A percentile compares a stretch with the other conserved stretches of the same genome.
Evolutionary conservation across 2,797 vertebrate species (phyloP).

Genomic region (Lepilemur ruficaudatus): DNA sequence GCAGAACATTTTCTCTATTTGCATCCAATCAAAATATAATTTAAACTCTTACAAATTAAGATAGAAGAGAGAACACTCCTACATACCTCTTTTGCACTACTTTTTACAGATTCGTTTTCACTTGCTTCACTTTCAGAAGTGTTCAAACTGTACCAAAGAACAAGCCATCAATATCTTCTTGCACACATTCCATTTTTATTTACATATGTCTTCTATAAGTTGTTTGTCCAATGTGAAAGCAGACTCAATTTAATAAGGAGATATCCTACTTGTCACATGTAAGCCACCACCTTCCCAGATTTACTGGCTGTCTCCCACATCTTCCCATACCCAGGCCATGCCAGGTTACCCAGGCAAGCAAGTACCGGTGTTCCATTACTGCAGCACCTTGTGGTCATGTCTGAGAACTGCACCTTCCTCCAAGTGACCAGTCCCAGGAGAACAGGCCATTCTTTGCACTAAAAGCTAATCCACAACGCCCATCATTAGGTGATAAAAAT

Average conservation of each 20-base stretch:
- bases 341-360: not conserved
- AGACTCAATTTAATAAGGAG: not conserved
- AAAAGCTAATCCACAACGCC: not conserved
- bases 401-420: not conserved
- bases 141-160: slow-evolving; percentile 48
- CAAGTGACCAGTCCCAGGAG: not conserved
- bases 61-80: not conserved
- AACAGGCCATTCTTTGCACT: not conserved
- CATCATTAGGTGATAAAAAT: not conserved
- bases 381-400: not conserved
- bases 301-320: fast-evolving
- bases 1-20: not conserved
- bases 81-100: slow-evolving; percentile 61
- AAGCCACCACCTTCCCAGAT: not conserved
- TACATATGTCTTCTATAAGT: not conserved
- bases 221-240: not conserved
- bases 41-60: not conserved
- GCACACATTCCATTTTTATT: not conserved
- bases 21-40: not conserved
- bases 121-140: slow-evolving; percentile 42
- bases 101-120: not conserved
- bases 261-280: fast-evolving
- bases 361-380: not conserved
- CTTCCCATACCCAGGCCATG: not conserved
- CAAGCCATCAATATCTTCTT: not conserved